These are phyloP conservation scores for Synergus itoensis DNA, from an alignment of 2,888 invertebrate genomes.

Conservation along the genomic window DNA sequence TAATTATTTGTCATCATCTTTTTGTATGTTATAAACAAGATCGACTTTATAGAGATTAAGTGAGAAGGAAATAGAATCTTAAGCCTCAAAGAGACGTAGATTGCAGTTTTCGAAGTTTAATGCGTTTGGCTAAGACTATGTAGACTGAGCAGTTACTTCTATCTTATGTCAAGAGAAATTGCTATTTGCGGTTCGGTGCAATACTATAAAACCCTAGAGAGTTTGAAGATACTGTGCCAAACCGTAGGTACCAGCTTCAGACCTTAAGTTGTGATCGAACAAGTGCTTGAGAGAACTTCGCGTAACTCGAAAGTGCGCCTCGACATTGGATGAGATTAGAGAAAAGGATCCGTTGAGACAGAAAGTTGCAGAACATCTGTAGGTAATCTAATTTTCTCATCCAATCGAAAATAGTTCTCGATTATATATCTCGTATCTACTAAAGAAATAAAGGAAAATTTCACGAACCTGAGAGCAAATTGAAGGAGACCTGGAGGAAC, in stretches of 20 bases:
- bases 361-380: constrained; percentile 24
- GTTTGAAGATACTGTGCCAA: constrained; percentile 24
- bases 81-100: constrained; percentile 15
- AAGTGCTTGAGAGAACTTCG: constrained; percentile 38
- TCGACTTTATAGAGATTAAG: not conserved
- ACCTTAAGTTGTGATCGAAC: constrained; percentile 28
- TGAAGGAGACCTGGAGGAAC: not conserved
- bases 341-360: constrained; percentile 34
- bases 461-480: not conserved
- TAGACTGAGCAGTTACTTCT: not conserved
- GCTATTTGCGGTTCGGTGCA: constrained; percentile 21
- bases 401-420: not conserved
- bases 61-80: not conserved
- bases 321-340: constrained; percentile 23
- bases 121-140: constrained; percentile 16
- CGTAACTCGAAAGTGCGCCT: constrained; percentile 20
- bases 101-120: constrained; percentile 31
- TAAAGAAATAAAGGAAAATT: not conserved
- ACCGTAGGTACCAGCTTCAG: constrained; percentile 16
- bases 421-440: not conserved
- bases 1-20: too few relatives aligned
- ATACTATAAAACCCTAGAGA: not conserved
- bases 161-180: constrained; percentile 25
- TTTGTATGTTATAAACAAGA: not conserved
- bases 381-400: constrained; percentile 36